Base-by-base conservation (phyloP, 2,888 invertebrate species). In the Drosophila hawaiiensis region DNA sequence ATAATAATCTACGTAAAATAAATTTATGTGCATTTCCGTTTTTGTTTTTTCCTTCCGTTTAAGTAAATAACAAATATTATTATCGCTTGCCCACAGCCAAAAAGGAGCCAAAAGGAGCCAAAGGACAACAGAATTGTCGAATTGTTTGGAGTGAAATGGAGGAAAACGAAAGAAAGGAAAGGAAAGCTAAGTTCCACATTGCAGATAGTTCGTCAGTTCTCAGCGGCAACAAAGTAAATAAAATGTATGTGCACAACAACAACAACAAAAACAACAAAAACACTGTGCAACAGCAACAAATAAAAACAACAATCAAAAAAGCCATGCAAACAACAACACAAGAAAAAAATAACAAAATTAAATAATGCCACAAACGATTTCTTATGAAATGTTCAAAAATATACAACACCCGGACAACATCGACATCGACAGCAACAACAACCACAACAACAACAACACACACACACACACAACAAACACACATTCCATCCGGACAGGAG, bases 21-120 rank as follows among this genome's bases (percentile, higher is more conserved):
- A 91, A 92, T 92, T 92, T 92, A 92, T 92, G 91, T 92, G 91
- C 91, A 92, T 91, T 92, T 92, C 92, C 92, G 91, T 90, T 89
- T 91, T 70, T 84, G 83, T 78, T 72, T 80, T 82, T 91, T 91
- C 91, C 91, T 92, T 92, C 92, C 92, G 92, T 80, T 83, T 83
- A 88, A 91, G 91, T 89, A 92, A 92, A 92, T 91, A 92, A 92
- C 92, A 92, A 92, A 92, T 92, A 92, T 92, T 91, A 88, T 91
- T 92, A 92, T 92, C 91, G 92, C 89, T 83, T 79, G 81, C 82
- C 84, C 89, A 73, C 90, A 75, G 83, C 69, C 61, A 52, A 64
- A 54, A 50, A 59, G 54, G 33, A 54, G 22, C 58, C 67, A 49
- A 59, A 56, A 56, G 56, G 54, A 74, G 63, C 64, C 50, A 62